Evolutionary conservation across 1,140 invertebrate species (phyloP).

Genomic region (Gonioctena quinquepunctata): DNA sequence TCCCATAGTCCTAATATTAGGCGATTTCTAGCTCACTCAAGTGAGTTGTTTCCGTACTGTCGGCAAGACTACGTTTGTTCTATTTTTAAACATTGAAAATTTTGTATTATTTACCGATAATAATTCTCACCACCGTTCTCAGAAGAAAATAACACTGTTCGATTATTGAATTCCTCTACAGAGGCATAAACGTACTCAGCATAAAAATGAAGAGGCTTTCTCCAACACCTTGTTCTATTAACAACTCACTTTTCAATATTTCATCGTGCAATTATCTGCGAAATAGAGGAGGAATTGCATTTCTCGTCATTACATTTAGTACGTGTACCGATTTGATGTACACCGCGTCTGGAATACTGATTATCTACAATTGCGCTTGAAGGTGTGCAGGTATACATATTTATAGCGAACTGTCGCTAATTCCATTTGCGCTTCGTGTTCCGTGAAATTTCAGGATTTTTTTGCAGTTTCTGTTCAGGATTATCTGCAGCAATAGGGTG

Average conservation of each 20-base stretch:
- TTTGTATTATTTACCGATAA: too few relatives aligned
- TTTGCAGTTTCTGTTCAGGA: too few relatives aligned
- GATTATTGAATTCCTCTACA: too few relatives aligned
- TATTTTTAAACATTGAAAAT: too few relatives aligned
- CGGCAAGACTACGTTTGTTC: too few relatives aligned
- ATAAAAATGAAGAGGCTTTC: background rate
- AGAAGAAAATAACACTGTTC: too few relatives aligned
- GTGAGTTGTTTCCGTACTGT: too few relatives aligned
- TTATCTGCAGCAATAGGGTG: background rate
- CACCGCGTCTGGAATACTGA: background rate
- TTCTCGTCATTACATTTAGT: background rate
- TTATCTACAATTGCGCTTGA: background rate
- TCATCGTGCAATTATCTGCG: background rate
- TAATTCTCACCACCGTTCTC: too few relatives aligned
- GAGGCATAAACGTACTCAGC: background rate
- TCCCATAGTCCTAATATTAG: too few relatives aligned
- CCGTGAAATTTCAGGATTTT: too few relatives aligned
- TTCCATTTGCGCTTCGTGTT: background rate
- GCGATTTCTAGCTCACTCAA: too few relatives aligned
- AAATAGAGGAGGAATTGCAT: background rate
- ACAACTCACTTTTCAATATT: background rate
- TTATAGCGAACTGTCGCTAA: background rate
- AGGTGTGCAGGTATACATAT: constrained; percentile 2
- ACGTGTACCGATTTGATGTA: constrained; percentile 7
- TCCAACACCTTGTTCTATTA: background rate